These are phyloP conservation scores for Steinernema khuongi DNA, from an alignment of 1,140 invertebrate species.

Conservation along the genomic window DNA sequence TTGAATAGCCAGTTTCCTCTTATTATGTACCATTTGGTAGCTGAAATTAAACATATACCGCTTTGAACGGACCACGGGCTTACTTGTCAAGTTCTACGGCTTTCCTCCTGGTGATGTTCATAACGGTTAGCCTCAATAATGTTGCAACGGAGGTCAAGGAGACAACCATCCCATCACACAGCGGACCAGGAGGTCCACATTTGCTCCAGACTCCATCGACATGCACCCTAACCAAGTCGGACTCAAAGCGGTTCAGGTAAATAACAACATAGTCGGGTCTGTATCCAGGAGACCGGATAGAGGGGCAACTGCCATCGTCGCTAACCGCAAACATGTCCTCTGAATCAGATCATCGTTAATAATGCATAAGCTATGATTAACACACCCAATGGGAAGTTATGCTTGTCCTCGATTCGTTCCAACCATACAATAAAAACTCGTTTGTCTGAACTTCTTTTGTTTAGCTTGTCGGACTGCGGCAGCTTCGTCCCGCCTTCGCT, in stretches of 20 bases:
- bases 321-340: neutral
- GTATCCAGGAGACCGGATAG: neutral
- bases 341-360: neutral
- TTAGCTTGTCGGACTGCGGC: neutral
- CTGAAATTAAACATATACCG: neutral
- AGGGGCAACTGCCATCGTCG: neutral
- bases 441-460: neutral
- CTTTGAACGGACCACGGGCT: neutral
- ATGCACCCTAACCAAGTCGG: neutral
- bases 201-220: slow-evolving; percentile 5
- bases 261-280: neutral
- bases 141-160: slow-evolving; percentile 32
- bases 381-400: neutral
- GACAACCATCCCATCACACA: slow-evolving; percentile 33
- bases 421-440: neutral
- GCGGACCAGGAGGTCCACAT: slow-evolving; percentile 22
- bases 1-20: slow-evolving; percentile 3
- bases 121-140: slow-evolving; percentile 31
- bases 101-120: slow-evolving; percentile 35
- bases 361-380: neutral
- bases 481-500: neutral
- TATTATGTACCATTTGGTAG: slow-evolving; percentile 8
- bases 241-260: neutral
- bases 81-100: slow-evolving; percentile 39
- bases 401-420: slow-evolving; percentile 1